Evolutionary conservation across 2,888 invertebrate genomes (phyloP).

Genomic region (Nipponacmea schrenckii): DNA sequence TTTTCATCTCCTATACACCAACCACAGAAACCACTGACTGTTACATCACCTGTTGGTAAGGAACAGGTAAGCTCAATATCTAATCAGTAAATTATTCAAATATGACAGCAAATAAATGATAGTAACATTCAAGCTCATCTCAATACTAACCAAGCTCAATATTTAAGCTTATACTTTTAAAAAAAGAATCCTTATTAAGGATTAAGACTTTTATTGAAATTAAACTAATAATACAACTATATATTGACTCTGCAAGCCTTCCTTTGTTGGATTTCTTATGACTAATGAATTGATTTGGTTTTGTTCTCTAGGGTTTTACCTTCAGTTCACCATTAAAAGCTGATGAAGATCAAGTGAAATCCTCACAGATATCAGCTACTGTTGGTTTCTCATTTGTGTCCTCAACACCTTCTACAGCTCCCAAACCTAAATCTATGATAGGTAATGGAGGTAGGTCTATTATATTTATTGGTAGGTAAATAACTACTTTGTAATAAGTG

Average conservation of each 20-base stretch:
- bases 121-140: too few relatives aligned
- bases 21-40: slow-evolving; percentile 28
- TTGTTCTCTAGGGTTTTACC: slow-evolving; percentile 47
- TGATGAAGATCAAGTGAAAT: slow-evolving; percentile 21
- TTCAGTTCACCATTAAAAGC: slow-evolving; percentile 53
- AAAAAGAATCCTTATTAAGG: too few relatives aligned
- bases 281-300: too few relatives aligned
- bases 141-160: too few relatives aligned
- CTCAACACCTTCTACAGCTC: slow-evolving; percentile 23
- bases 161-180: too few relatives aligned
- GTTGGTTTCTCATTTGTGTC: slow-evolving; percentile 13
- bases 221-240: too few relatives aligned
- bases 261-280: too few relatives aligned
- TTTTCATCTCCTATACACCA: slow-evolving; percentile 54
- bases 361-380: slow-evolving; percentile 12
- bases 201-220: too few relatives aligned
- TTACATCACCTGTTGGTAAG: background rate
- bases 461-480: background rate
- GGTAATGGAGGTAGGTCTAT: slow-evolving; percentile 21
- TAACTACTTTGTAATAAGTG: too few relatives aligned
- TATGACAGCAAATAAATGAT: too few relatives aligned
- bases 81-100: too few relatives aligned
- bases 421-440: slow-evolving; percentile 24
- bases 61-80: background rate
- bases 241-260: too few relatives aligned